Evolutionary conservation across 1,140 invertebrate genomes (phyloP).

Genomic region (Neelides sp.): DNA sequence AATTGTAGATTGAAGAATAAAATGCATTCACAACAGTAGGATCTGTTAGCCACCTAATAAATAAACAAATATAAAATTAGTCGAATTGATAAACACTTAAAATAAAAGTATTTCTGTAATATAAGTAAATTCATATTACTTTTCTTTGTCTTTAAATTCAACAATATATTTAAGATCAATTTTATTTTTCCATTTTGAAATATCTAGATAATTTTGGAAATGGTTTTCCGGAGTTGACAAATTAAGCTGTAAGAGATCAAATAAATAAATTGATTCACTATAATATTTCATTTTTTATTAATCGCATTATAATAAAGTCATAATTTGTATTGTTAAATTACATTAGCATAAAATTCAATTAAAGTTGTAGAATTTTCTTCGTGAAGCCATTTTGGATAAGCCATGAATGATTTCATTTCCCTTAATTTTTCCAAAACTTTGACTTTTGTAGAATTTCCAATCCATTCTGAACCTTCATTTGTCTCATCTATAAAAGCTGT

Average conservation of each 20-base stretch:
- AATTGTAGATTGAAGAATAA: conserved; percentile 18
- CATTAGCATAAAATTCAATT: neutral
- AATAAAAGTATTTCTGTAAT: too few relatives aligned
- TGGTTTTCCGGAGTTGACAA: neutral
- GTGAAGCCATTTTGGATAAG: conserved; percentile 11
- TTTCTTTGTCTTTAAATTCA: neutral
- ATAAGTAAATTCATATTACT: conserved; percentile 1
- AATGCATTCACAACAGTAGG: conserved; percentile 21
- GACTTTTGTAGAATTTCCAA: conserved; percentile 9
- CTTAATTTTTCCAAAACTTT: conserved; percentile 6
- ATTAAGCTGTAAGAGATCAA: too few relatives aligned
- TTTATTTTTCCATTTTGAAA: neutral
- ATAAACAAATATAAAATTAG: too few relatives aligned
- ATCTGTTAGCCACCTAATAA: conserved; percentile 17
- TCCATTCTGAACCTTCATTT: conserved; percentile 19
- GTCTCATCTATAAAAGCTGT: conserved; percentile 7
- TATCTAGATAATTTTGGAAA: neutral
- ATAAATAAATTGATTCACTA: too few relatives aligned
- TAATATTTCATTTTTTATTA: too few relatives aligned
- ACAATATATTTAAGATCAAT: neutral
- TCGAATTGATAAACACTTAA: too few relatives aligned
- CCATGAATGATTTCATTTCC: conserved; percentile 16
- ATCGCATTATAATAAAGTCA: too few relatives aligned
- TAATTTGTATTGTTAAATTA: too few relatives aligned
- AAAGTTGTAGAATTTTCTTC: neutral